Evolutionary conservation across 2,113 vertebrate species (phyloP).

Genomic region (Prunella fulvescens): DNA sequence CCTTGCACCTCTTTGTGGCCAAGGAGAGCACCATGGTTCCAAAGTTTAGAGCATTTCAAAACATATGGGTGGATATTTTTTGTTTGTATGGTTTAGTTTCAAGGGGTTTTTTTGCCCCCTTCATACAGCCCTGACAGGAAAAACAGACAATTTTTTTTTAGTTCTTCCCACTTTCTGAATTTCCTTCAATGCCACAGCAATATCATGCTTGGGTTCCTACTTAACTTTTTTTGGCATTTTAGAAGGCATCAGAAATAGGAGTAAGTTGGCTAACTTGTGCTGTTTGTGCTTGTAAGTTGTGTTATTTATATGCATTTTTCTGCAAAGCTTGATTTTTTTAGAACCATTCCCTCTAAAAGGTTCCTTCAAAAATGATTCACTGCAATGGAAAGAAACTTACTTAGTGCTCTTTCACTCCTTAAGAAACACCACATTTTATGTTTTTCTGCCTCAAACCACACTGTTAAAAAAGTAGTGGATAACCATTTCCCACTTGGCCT

Average conservation of each 20-base stretch:
- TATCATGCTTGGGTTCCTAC: background rate
- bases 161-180: background rate
- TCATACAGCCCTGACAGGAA: background rate
- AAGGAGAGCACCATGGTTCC: background rate
- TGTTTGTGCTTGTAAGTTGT: background rate
- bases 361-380: background rate
- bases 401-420: background rate
- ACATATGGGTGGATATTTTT: background rate
- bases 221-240: background rate
- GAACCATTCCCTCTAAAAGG: background rate
- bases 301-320: background rate
- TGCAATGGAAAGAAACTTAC: background rate
- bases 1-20: background rate
- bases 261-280: background rate
- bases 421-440: background rate
- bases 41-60: background rate
- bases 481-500: conserved; percentile 33
- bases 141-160: background rate
- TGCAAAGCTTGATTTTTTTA: background rate
- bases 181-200: background rate
- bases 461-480: background rate
- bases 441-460: background rate
- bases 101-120: fast-evolving
- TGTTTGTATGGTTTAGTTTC: background rate
- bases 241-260: background rate